phyloP scores from a whole-genome alignment of 1,140 invertebrate genomes.

The Drosophila tristis region DNA sequence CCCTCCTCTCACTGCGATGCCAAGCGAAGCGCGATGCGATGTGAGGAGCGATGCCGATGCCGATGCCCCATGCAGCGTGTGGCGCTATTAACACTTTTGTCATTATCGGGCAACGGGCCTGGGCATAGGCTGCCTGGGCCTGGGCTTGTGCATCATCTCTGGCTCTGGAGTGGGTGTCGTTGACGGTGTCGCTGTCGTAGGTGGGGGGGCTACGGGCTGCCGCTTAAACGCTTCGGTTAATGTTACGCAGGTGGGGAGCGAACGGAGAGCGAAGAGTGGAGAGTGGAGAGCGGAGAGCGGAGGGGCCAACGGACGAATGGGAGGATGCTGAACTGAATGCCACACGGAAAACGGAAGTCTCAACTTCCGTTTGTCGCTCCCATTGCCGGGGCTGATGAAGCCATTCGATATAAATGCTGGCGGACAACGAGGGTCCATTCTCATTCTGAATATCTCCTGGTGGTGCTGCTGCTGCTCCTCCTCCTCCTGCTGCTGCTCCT shows the following conservation, averaged over 20 bases:
- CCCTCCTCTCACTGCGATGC: not conserved
- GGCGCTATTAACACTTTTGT: slow-evolving; percentile 81
- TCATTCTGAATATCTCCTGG: not conserved
- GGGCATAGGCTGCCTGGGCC: slow-evolving; percentile 1
- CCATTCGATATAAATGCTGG: slow-evolving; percentile 78
- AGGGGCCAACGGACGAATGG: not conserved
- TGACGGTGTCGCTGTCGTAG: not conserved
- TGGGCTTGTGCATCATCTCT: slow-evolving; percentile 3
- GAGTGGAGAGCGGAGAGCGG: not conserved
- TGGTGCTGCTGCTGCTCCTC: not conserved
- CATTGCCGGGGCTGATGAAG: slow-evolving; percentile 58
- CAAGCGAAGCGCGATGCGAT: slow-evolving; percentile 25
- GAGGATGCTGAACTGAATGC: slow-evolving; percentile 5
- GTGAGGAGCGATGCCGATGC: slow-evolving; percentile 7
- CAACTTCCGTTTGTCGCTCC: slow-evolving; percentile 70
- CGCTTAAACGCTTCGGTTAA: slow-evolving; percentile 46
- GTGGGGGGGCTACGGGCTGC: not conserved
- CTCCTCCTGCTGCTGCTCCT: not conserved
- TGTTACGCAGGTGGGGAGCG: slow-evolving; percentile 48
- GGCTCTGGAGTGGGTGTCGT: not conserved
- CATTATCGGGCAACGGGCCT: slow-evolving; percentile 58
- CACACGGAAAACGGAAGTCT: slow-evolving; percentile 64
- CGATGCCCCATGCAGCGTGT: slow-evolving; percentile 61
- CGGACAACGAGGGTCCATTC: slow-evolving; percentile 17
- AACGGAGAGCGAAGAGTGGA: not conserved